Evolutionary conservation across 2,888 invertebrate genomes (phyloP), one percentile per base, ranked within the genome.

Genomic region (Dinocampus coccinellae): DNA sequence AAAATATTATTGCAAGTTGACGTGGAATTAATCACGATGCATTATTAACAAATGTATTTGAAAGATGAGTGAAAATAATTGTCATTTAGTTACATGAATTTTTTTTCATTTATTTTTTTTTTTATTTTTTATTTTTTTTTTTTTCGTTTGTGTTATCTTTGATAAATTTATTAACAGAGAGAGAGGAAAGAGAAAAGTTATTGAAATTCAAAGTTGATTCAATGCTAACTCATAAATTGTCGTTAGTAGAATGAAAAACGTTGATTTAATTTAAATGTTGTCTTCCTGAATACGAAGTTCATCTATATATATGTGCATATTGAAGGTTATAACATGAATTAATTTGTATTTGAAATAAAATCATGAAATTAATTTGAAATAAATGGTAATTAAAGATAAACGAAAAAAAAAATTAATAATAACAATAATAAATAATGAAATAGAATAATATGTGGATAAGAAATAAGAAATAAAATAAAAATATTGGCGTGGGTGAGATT

Each of bases 151-250:
- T 29, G 3, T 29, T 4, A 4, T 29, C 7, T 29, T 7, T 7
- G 29, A 1, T 36, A 1, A 36, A 36, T 9, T 36, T 36, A 36
- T 36, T 10, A 10, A 36, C 10, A 36, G 1, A 36, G 36, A 36
- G 6, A 10, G 10, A 10, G 10, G n/a, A 70, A 58, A 67, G 22
- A 33, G 33, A 42, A 13, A 34, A 58, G 36, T 26, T 47, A 61
- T 61, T 55, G 61, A 29, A 29, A 61, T 34, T 53, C 55, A 39
- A 26, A 33, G 60, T 26, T 24, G 39, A n/a, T 47, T 52, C 26
- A 29, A n/a, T 58, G 58, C 33, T 4, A 60, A 33, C 60, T 60
- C 34, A 34, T 34, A 60, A 60, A 60, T 60, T 11, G 60, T 58
- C 22, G 20, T 16, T 33, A 34, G 16, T 16, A 16, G 34, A 60